These are phyloP conservation scores for Petrocephalus zakoni DNA, from an alignment of 2,113 vertebrate species.

Conservation along the genomic window DNA sequence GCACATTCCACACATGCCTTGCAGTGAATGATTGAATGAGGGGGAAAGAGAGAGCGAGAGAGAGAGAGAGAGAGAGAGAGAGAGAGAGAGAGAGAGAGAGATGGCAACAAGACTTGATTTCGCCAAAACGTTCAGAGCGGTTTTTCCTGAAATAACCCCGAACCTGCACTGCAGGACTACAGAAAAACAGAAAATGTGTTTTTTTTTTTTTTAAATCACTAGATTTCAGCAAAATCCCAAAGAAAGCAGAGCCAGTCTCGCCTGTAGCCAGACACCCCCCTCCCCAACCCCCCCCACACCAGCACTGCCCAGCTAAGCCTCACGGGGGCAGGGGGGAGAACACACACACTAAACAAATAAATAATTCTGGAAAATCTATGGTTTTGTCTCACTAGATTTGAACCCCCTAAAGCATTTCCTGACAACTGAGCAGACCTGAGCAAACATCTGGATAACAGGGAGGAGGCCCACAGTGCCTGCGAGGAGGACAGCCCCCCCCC, in stretches of 20 bases:
- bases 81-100: no score
- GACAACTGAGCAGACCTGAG: slow-evolving; percentile 33
- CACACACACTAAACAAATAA: neutral
- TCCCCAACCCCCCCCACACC: slow-evolving; percentile 26
- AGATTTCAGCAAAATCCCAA: neutral
- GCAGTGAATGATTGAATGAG: neutral
- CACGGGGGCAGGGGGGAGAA: slow-evolving; percentile 3
- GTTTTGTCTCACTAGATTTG: slow-evolving; percentile 26
- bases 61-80: no score
- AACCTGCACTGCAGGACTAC: neutral
- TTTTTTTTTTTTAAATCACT: neutral
- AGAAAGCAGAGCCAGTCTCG: neutral
- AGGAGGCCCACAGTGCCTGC: neutral
- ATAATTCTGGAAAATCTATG: slow-evolving; percentile 35
- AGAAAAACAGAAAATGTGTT: neutral
- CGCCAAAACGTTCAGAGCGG: neutral
- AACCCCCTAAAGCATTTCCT: slow-evolving; percentile 40
- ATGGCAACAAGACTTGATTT: neutral
- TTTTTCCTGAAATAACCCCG: neutral
- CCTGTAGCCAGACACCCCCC: slow-evolving; percentile 13
- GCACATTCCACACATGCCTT: neutral
- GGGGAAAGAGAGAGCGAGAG: neutral
- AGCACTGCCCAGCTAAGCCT: slow-evolving; percentile 34
- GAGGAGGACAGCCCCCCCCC: neutral
- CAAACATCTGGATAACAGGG: slow-evolving; percentile 26